Conservation (phyloP, 2,113 vertebrate genomes). For the Panurus biarmicus region DNA sequence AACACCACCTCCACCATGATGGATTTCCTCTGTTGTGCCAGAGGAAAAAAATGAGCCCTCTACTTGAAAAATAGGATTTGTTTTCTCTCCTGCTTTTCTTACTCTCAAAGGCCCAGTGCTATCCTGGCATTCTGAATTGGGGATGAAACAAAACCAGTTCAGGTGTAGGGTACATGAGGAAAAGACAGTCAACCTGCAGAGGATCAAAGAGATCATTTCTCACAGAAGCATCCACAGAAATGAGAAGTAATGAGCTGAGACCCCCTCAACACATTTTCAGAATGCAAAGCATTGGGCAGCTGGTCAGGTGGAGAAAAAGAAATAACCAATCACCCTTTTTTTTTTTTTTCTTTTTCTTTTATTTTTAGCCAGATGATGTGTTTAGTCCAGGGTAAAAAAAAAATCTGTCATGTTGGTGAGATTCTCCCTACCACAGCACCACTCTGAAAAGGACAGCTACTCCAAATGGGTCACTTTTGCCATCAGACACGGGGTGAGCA, state of each 20-base stretch:
- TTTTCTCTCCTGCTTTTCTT: not conserved
- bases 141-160: not conserved
- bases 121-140: not conserved
- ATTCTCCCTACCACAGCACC: not conserved
- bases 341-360: not conserved
- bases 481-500: not conserved
- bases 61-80: not conserved
- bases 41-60: not conserved
- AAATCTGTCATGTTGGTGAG: not conserved
- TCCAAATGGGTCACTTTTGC: slow-evolving; percentile 24
- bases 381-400: not conserved
- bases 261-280: not conserved
- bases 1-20: not conserved
- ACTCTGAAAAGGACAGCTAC: not conserved
- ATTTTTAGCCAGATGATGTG: not conserved
- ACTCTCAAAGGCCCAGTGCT: not conserved
- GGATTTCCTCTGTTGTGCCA: rapidly evolving
- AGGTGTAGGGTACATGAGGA: not conserved
- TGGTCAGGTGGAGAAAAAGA: not conserved
- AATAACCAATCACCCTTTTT: not conserved
- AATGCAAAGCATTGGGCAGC: not conserved
- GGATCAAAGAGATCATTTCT: not conserved
- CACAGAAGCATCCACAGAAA: not conserved
- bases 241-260: slow-evolving; percentile 8
- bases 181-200: not conserved